Base-by-base conservation (phyloP, 2,113 vertebrate genomes). In the Misgurnus anguillicaudatus region DNA sequence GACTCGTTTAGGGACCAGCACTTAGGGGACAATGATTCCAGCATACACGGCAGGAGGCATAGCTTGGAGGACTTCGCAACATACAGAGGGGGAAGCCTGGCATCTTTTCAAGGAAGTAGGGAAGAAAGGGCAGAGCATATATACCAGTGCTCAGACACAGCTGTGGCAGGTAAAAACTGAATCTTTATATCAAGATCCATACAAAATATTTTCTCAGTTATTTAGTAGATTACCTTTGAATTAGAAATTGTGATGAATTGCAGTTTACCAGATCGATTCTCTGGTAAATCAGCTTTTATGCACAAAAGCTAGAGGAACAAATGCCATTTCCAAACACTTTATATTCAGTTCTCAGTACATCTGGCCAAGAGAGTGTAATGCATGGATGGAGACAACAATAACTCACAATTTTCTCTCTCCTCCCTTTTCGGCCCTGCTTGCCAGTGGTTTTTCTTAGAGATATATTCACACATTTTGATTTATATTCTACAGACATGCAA, bases 381-480 rank as follows among this genome's bases (percentile, higher is more conserved):
- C 91, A 92, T 90, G 90, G 90, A 92, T 90, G 88, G 87, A 94
- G 90, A 92, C 82, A 86, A 90, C 91, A 90, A 94, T 94, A 93
- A 93, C 93, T 94, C 93, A 93, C 89, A 89, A 91, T 90, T 91
- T 89, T 90, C 85, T 89, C 89, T 86, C 84, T 88, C 86, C 87
- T 87, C 86, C 86, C 88, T 86, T 82, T 87, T 86, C 86, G 80
- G 87, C 84, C 85, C 88, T 82, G 88, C 89, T 87, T 92, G 91
- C 91, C 92, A 92, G 87, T 91, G 89, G 79, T 90, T 94, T 63
- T 95, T 90, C 93, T 94, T 94, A 81, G 17, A 96, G 94, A 97
- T 94, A 96, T 95, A 95, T 97, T 97, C 96, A 95, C 96, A 95
- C 94, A 69, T 95, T 97, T 95, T 96, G 96, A 97, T 97, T 97